Conservation (phyloP, 2,113 vertebrate genomes). For the Mastomys natalensis region DNA sequence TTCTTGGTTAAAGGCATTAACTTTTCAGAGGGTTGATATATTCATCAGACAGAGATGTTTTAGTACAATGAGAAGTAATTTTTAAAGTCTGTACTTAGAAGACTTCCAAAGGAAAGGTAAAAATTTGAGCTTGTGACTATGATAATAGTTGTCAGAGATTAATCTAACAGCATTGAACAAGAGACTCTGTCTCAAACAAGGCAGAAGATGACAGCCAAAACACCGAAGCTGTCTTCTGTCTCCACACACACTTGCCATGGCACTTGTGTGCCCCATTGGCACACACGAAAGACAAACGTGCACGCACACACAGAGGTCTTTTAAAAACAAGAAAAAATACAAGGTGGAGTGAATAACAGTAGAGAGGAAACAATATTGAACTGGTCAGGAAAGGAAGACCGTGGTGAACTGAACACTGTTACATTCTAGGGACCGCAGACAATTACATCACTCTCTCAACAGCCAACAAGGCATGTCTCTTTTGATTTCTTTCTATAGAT, state of each 20-base stretch:
- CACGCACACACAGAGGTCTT: background rate
- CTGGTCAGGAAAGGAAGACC: background rate
- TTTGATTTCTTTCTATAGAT: background rate
- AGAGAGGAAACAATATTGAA: background rate
- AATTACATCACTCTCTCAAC: background rate
- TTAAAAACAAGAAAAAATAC: background rate
- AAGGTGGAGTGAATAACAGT: background rate
- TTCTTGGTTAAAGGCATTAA: background rate
- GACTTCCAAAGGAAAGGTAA: background rate
- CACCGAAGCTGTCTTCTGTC: background rate
- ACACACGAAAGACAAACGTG: background rate
- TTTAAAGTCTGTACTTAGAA: background rate
- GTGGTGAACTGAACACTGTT: background rate
- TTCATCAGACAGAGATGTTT: background rate
- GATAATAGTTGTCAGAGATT: background rate
- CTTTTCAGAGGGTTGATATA: background rate
- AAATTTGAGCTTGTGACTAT: background rate
- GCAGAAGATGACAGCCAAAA: background rate
- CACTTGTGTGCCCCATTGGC: background rate
- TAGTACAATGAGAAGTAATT: background rate
- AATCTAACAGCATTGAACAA: background rate
- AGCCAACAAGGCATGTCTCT: background rate
- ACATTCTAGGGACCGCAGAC: background rate
- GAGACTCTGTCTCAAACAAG: background rate
- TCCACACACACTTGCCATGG: background rate